Conservation (phyloP, 2,113 vertebrate genomes). For the Scopus umbretta region DNA sequence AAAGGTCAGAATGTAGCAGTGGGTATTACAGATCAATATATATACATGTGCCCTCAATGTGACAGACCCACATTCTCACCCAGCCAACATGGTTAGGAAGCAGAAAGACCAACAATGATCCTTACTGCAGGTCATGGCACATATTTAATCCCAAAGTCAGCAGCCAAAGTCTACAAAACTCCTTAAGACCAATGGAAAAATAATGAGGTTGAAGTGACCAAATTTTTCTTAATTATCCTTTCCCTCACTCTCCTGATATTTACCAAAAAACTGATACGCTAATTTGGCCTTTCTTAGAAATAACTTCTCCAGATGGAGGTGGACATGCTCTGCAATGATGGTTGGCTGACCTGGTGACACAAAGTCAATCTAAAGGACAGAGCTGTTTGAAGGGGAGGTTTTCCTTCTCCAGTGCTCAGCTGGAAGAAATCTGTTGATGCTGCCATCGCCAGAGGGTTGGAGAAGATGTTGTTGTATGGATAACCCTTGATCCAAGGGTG, state of each 20-base stretch:
- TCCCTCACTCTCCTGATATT: not conserved
- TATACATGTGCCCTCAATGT: not conserved
- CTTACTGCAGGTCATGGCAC: not conserved
- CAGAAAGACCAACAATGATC: not conserved
- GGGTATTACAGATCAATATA: not conserved
- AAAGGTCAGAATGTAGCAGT: not conserved
- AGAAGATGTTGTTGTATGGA: not conserved
- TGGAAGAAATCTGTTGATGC: not conserved
- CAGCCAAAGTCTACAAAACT: not conserved
- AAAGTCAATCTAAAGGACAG: not conserved
- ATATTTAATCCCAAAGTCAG: not conserved
- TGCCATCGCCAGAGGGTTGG: not conserved
- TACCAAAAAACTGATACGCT: accelerated
- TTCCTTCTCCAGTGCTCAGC: not conserved
- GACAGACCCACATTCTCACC: not conserved
- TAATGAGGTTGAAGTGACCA: not conserved
- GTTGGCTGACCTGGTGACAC: not conserved
- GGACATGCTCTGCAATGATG: not conserved
- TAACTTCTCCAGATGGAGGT: not conserved
- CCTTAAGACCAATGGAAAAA: not conserved
- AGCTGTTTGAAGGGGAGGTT: not conserved
- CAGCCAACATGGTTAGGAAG: not conserved
- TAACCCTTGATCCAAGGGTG: not conserved
- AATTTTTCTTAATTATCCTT: not conserved
- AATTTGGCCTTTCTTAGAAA: not conserved